Conservation (phyloP, 64 coral and sea anemone species). For the Astreopora myriophthalma region DNA sequence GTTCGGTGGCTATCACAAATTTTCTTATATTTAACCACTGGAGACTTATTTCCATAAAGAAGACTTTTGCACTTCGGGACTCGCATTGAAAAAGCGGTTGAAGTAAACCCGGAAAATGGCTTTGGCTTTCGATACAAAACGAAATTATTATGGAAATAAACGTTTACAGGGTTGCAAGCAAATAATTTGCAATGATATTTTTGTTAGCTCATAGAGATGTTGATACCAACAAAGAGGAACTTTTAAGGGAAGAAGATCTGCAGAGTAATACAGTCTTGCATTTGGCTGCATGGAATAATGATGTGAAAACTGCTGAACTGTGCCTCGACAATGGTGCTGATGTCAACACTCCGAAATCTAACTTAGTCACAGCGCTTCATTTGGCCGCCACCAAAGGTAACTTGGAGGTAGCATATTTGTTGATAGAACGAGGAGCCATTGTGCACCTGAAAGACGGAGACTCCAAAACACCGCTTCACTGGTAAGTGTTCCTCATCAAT, state of each 20-base stretch:
- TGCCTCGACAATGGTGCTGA: constrained; percentile 5
- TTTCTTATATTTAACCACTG: too few relatives aligned
- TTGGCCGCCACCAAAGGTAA: constrained; percentile 1
- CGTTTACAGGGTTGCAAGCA: too few relatives aligned
- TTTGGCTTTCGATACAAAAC: too few relatives aligned
- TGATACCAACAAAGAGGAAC: neutral
- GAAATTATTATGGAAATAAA: too few relatives aligned
- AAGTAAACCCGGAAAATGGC: too few relatives aligned
- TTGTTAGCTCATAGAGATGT: neutral
- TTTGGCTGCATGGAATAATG: constrained; percentile 21
- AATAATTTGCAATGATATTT: too few relatives aligned
- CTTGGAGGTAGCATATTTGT: constrained; percentile 16
- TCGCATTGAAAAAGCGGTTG: too few relatives aligned
- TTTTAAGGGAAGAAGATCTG: neutral
- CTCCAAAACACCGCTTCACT: constrained; percentile 48
- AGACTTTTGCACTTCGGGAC: too few relatives aligned
- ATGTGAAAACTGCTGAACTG: constrained; percentile 5
- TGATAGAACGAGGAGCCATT: neutral
- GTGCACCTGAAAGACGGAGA: constrained; percentile 18
- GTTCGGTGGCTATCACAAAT: too few relatives aligned
- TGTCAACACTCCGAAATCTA: neutral
- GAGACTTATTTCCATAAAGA: too few relatives aligned
- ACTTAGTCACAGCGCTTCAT: neutral
- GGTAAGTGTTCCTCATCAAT: neutral
- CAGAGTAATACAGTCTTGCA: constrained; percentile 31